Percentiles rank a stretch among this genome's conserved stretches.
Conservation (phyloP, 2,888 invertebrate genomes). For the Chironomus riparius region DNA sequence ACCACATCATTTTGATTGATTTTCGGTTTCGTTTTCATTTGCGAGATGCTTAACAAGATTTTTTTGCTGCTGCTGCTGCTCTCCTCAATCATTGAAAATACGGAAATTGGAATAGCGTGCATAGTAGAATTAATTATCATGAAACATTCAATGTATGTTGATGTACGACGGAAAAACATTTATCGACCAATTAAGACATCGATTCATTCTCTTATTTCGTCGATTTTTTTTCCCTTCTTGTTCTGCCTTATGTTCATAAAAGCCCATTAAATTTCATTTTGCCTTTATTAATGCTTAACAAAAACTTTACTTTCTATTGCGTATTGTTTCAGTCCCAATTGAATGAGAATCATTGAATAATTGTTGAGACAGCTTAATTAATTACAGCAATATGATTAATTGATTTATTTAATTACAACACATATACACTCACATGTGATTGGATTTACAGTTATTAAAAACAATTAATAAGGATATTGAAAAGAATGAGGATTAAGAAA, state of each 20-base stretch:
- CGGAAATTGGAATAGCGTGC: neutral
- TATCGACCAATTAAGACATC: neutral
- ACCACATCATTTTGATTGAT: neutral
- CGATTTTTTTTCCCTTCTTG: neutral
- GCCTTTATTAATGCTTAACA: neutral
- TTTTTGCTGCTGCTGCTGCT: neutral
- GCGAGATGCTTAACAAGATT: too few species aligned
- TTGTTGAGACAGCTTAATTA: slow-evolving; percentile 19
- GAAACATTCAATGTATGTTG: neutral
- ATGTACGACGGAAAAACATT: neutral
- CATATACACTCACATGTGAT: neutral
- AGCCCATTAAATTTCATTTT: slow-evolving; percentile 17
- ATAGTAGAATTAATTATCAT: neutral
- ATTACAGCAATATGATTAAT: slow-evolving; percentile 22
- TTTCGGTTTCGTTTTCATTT: neutral
- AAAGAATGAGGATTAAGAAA: too few species aligned
- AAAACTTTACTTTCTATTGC: neutral
- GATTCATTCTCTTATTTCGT: neutral
- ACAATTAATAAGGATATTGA: too few species aligned
- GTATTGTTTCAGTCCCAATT: too few species aligned
- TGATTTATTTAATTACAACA: slow-evolving; percentile 7
- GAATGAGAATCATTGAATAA: neutral
- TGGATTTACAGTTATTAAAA: too few species aligned
- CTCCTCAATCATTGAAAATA: neutral
- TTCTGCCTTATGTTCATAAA: neutral